Percentiles rank a stretch among this genome's conserved stretches.
Evolutionary conservation across 2,797 vertebrate genomes (phyloP).

Genomic region (Apogon talboti): DNA sequence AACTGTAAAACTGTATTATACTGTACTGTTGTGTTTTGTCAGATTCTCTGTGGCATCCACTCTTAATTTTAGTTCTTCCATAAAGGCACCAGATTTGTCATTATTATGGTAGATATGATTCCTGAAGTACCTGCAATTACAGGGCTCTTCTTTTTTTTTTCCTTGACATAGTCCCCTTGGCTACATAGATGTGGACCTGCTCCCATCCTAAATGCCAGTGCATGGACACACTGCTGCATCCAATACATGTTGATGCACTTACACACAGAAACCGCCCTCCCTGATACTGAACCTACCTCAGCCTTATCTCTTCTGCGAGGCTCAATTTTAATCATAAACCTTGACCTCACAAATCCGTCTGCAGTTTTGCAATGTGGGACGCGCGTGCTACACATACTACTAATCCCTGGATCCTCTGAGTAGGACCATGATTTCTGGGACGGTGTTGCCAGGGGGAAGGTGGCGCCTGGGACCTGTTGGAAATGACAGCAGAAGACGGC

Average conservation of each 20-base stretch:
- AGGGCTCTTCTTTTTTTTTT: no score
- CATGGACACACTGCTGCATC: conserved; percentile 16
- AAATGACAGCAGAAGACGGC: conserved; percentile 82
- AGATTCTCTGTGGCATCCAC: no score
- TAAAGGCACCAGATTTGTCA: no score
- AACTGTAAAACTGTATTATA: no score
- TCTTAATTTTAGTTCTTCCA: no score
- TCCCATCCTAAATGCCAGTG: conserved; percentile 1
- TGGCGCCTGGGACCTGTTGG: conserved; percentile 81
- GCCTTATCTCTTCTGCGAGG: conserved; percentile 14
- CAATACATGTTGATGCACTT: conserved; percentile 13
- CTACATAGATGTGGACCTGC: not conserved
- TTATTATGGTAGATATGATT: no score
- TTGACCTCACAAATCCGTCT: conserved; percentile 54
- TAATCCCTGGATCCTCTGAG: conserved; percentile 80
- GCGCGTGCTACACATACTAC: conserved; percentile 56
- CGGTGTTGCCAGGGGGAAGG: conserved; percentile 77
- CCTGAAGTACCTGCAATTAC: no score
- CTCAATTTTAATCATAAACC: conserved; percentile 56
- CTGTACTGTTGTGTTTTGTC: no score
- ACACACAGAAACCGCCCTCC: conserved; percentile 25
- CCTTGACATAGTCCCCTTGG: no score
- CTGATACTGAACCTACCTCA: conserved; percentile 6
- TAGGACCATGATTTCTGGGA: conserved; percentile 77
- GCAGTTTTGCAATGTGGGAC: conserved; percentile 43